phyloP scores from a whole-genome alignment of 2,113 vertebrate genomes.

The Martes martes region DNA sequence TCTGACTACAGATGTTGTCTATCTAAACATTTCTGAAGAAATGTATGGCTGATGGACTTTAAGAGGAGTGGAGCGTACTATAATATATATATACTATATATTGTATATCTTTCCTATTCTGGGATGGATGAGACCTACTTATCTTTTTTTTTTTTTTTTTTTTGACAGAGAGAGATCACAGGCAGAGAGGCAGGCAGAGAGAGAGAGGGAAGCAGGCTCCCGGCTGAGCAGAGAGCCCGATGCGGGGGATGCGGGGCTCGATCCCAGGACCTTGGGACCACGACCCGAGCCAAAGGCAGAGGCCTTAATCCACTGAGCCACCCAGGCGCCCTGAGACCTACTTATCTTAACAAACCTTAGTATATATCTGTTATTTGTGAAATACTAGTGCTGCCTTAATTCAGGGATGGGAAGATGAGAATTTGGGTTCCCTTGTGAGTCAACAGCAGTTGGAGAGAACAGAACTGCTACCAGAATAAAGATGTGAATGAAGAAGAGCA shows the following conservation, averaged over 20 bases:
- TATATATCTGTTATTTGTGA: not conserved
- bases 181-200: too few species aligned
- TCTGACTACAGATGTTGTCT: not conserved
- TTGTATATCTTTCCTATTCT: not conserved
- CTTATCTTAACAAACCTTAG: not conserved
- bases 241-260: too few species aligned
- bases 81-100: not conserved
- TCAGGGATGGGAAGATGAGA: not conserved
- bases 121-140: not conserved
- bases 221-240: too few species aligned
- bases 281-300: too few species aligned
- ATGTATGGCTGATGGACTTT: not conserved
- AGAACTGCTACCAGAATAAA: not conserved
- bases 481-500: not conserved
- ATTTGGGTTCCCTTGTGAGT: not conserved
- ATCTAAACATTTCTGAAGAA: not conserved
- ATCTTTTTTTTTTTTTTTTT: not conserved
- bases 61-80: not conserved
- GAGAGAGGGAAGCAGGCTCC: too few species aligned
- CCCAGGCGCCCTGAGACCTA: not conserved
- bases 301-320: too few species aligned
- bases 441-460: not conserved
- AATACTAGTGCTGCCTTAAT: not conserved
- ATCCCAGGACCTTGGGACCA: too few species aligned
- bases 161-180: too few species aligned